These are phyloP conservation scores for Hipposideros armiger DNA, from an alignment of 2,113 vertebrate species.

Conservation along the genomic window DNA sequence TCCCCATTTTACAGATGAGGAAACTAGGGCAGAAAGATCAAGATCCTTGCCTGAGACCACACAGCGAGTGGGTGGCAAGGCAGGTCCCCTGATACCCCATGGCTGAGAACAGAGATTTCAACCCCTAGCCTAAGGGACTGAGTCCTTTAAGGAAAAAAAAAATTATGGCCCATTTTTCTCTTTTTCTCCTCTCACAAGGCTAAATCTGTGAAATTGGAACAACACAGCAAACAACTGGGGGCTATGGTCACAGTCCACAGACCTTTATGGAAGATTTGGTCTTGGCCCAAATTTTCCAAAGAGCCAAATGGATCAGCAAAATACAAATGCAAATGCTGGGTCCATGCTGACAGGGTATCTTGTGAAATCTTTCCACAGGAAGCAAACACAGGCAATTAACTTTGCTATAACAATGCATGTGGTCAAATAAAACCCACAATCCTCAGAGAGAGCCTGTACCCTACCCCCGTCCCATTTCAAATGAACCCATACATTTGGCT, in stretches of 20 bases:
- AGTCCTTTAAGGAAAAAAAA: not conserved
- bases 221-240: conserved; percentile 46
- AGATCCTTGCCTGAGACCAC: not conserved
- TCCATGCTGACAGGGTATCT: not conserved
- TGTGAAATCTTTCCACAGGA: conserved; percentile 73
- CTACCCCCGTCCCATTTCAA: not conserved
- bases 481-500: not conserved
- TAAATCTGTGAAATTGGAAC: conserved; percentile 54
- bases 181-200: not conserved
- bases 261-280: conserved; percentile 66
- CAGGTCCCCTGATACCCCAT: not conserved
- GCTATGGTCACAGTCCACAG: conserved; percentile 67
- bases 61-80: not conserved
- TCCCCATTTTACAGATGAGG: not conserved
- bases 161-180: not conserved
- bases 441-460: not conserved
- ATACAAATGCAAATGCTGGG: conserved; percentile 48
- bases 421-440: conserved; percentile 29
- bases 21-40: not conserved
- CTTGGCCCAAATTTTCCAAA: conserved; percentile 67
- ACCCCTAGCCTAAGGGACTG: not conserved
- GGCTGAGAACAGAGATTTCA: not conserved
- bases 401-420: conserved; percentile 62
- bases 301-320: conserved; percentile 68
- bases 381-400: conserved; percentile 54